Evolutionary conservation across 1,140 invertebrate genomes (phyloP).

Genomic region (Aradophagus sp.): DNA sequence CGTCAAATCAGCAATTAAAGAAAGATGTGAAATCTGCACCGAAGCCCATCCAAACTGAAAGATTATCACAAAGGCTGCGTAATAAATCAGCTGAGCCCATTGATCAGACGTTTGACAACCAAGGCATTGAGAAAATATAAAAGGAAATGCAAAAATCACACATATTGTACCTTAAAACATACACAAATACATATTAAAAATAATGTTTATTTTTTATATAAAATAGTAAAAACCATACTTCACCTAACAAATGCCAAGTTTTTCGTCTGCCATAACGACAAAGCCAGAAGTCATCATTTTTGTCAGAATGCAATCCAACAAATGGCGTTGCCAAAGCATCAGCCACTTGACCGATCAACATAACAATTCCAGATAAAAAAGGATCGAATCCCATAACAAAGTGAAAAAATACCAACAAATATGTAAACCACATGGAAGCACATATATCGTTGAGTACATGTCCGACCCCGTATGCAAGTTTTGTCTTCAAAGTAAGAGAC

Average conservation of each 20-base stretch:
- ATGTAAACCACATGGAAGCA: slow-evolving; percentile 98
- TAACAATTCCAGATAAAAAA: slow-evolving; percentile 83
- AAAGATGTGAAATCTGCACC: slow-evolving; percentile 95
- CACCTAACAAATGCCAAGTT: slow-evolving; percentile 94
- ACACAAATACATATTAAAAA: slow-evolving; percentile 1
- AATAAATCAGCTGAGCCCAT: slow-evolving; percentile 90
- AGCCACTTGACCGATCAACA: slow-evolving; percentile 91
- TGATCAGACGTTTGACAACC: slow-evolving; percentile 80
- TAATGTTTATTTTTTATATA: slow-evolving; percentile 1
- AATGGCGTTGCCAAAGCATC: slow-evolving; percentile 93
- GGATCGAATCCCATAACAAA: slow-evolving; percentile 87
- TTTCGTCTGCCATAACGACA: slow-evolving; percentile 89
- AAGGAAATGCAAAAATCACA: slow-evolving; percentile 88
- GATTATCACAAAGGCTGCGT: slow-evolving; percentile 90
- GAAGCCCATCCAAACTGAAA: slow-evolving; percentile 98
- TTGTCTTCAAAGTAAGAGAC: slow-evolving; percentile 47
- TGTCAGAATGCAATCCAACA: slow-evolving; percentile 91
- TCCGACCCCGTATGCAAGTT: slow-evolving; percentile 69
- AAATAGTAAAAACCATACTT: too few relatives aligned
- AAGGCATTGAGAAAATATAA: slow-evolving; percentile 90
- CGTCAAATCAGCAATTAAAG: slow-evolving; percentile 84
- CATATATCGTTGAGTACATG: slow-evolving; percentile 96
- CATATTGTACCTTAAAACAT: slow-evolving; percentile 88
- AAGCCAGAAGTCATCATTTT: slow-evolving; percentile 79
- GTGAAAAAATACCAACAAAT: slow-evolving; percentile 94